Base-by-base conservation (phyloP, 2,888 invertebrate genomes). In the Dicranocentrus wangi region DNA sequence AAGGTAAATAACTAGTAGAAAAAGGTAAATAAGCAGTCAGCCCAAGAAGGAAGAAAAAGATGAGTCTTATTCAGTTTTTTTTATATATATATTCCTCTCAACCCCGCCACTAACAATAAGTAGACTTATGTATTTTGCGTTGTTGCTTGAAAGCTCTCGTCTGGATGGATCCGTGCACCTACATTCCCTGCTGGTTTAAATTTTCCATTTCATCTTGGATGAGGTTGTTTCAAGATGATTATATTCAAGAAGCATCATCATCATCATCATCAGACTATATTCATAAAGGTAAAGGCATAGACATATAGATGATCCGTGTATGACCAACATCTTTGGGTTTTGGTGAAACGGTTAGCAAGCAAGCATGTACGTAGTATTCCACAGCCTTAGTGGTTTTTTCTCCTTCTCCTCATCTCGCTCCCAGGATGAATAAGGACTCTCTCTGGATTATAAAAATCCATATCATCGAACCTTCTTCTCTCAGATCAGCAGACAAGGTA, bases 101-200 rank as follows among this genome's bases (percentile, higher is more conserved):
- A n/a, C n/a, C n/a, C n/a, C 2, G 2, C 19, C 55, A 19, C 32
- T 32, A 39, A 39, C 39, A 39, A 39, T 39, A 39, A 13, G 63
- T 39, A 63, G 28, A 39, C 17, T 13, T 13, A 39, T 13, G 13
- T 17, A 63, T 39, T 32, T 63, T 63, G 5, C n/a, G n/a, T 39
- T 8, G 39, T 39, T 63, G 28, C 39, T 51, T 5, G 51, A 51
- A 51, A 17, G 19, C 19, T 51, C n/a, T 51, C n/a, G n/a, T 51
- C 19, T 51, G 51, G n/a, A 17, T 10, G 55, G 55, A 43, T 65
- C 25, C 13, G 21, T 23, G 65, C 55, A 28, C 17, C 27, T 28
- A 65, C 53, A 63, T 65, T 73, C 73, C 73, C 63, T 65, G 73
- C 73, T 73, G 73, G 47, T 73, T 73, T 39, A 25, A 28, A 60